phyloP scores from a whole-genome alignment of 2,113 vertebrate species.

The Falcunculus frontatus region DNA sequence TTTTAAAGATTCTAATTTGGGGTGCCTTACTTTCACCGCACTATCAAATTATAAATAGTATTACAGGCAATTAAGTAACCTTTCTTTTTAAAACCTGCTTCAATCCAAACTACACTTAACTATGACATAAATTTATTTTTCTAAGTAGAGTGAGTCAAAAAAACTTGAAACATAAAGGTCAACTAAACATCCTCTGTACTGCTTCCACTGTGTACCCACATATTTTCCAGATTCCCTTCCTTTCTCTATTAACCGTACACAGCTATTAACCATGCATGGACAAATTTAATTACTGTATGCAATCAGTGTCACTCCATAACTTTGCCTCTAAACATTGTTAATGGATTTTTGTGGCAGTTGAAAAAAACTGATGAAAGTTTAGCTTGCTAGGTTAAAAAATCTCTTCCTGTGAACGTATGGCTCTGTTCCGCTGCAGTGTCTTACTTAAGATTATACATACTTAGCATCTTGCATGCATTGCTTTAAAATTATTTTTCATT shows the following conservation, averaged over 20 bases:
- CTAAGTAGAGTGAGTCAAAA: neutral
- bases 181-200: neutral
- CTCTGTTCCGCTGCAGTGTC: neutral
- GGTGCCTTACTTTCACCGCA: neutral
- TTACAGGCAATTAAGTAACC: neutral
- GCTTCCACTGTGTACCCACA: neutral
- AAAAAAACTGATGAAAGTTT: neutral
- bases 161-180: neutral
- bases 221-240: neutral
- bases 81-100: neutral
- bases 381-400: neutral
- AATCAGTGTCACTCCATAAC: neutral
- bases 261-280: neutral
- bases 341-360: neutral
- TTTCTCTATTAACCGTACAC: neutral
- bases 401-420: neutral
- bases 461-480: neutral
- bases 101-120: neutral
- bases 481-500: neutral
- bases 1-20: neutral
- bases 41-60: neutral
- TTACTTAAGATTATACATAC: neutral
- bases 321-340: neutral
- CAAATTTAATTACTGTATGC: conserved; percentile 20
- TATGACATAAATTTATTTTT: neutral